Conservation (phyloP, 1,140 invertebrate species). For the Drosophila orena region DNA sequence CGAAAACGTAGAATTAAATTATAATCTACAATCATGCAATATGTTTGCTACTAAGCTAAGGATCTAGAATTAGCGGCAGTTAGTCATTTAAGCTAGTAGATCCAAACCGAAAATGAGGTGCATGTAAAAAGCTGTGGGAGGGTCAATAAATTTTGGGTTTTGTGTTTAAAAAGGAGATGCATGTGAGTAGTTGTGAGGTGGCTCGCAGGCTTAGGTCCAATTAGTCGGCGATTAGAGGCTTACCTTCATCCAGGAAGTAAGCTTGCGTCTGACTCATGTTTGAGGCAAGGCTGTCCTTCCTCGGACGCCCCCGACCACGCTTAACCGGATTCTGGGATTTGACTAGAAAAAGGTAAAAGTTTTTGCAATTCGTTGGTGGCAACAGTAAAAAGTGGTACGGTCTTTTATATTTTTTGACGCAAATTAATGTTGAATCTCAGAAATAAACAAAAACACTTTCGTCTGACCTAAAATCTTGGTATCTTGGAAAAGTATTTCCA, state of each 20-base stretch:
- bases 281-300: slow-evolving; percentile 86
- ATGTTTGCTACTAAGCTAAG: neutral
- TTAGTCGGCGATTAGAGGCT: slow-evolving; percentile 57
- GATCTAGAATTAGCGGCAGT: slow-evolving; percentile 3
- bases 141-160: neutral
- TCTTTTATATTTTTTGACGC: neutral
- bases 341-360: slow-evolving; percentile 83
- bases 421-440: no score
- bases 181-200: slow-evolving; percentile 13
- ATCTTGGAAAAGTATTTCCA: no score
- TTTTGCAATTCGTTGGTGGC: slow-evolving; percentile 30
- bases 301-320: slow-evolving; percentile 86
- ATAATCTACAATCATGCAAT: slow-evolving; percentile 10
- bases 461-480: no score
- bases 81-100: neutral
- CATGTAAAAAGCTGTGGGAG: neutral
- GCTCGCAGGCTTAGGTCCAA: slow-evolving; percentile 11
- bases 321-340: slow-evolving; percentile 85
- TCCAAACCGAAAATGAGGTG: slow-evolving; percentile 13
- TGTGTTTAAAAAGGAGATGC: slow-evolving; percentile 3
- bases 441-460: no score
- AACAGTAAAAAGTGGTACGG: slow-evolving; percentile 5
- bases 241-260: slow-evolving; percentile 88
- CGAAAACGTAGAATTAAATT: slow-evolving; percentile 2
- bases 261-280: slow-evolving; percentile 85